These are phyloP conservation scores for Petrocephalus schoutedeni DNA, from an alignment of 2,797 vertebrate species.

Conservation along the genomic window DNA sequence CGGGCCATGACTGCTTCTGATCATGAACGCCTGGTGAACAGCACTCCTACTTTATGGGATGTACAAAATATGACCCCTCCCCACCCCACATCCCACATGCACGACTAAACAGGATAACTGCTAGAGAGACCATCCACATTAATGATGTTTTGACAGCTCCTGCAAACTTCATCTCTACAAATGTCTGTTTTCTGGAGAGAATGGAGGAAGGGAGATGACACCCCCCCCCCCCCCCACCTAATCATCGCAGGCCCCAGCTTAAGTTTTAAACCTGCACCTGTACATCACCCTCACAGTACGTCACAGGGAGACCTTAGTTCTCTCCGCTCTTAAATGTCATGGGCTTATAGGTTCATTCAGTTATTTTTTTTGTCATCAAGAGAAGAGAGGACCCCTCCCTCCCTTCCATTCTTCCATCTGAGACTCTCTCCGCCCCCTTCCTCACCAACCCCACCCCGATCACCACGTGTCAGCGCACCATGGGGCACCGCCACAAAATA, in stretches of 20 bases:
- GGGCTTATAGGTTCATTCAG: not conserved
- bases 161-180: constrained; percentile 15
- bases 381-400: not conserved
- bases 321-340: not conserved
- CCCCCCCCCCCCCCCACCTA: not conserved
- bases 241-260: not conserved
- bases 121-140: constrained; percentile 16
- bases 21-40: not conserved
- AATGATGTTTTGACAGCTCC: constrained; percentile 15
- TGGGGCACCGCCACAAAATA: constrained; percentile 6
- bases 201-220: not conserved
- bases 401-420: not conserved
- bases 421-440: not conserved
- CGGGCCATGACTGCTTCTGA: not conserved
- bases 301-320: not conserved
- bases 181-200: not conserved
- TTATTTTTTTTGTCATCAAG: not conserved
- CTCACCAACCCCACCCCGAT: not conserved
- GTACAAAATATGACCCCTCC: not conserved
- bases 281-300: not conserved
- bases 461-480: constrained; percentile 44
- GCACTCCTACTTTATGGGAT: not conserved
- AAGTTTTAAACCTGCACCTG: not conserved
- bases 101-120: constrained; percentile 8
- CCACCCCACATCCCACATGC: not conserved